phyloP scores from a whole-genome alignment of 92 coral and sea anemone genomes.

The Epizoanthus stellaris region DNA sequence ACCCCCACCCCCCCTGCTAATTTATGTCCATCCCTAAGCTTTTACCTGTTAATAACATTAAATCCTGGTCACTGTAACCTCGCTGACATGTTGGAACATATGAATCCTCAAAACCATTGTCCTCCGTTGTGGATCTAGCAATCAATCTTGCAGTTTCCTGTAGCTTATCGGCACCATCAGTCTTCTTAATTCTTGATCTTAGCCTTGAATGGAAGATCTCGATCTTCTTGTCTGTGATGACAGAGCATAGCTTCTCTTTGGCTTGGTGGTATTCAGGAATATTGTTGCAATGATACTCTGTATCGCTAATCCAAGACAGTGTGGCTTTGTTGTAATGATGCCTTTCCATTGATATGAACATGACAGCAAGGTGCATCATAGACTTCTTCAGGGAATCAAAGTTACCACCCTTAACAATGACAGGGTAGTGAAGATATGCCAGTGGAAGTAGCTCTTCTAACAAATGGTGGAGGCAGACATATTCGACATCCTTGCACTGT shows the following conservation, averaged over 20 bases:
- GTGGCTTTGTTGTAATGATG: constrained; percentile 44
- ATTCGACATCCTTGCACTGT: constrained; percentile 50
- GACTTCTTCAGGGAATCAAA: constrained; percentile 40
- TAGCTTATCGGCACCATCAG: constrained; percentile 54
- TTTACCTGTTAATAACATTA: constrained; percentile 64
- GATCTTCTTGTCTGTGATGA: constrained; percentile 69
- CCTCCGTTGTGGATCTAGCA: constrained; percentile 59
- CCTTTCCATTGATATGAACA: constrained; percentile 45
- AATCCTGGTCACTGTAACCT: constrained; percentile 72
- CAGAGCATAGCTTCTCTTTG: constrained; percentile 55
- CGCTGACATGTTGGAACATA: constrained; percentile 62
- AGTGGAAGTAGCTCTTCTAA: constrained; percentile 72
- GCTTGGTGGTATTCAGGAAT: constrained; percentile 50
- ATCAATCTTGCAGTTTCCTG: constrained; percentile 63
- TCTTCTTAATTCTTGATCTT: constrained; percentile 53
- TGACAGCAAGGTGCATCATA: constrained; percentile 59
- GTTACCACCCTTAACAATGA: constrained; percentile 66
- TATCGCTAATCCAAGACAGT: constrained; percentile 71
- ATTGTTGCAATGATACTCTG: constrained; percentile 41
- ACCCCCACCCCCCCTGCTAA: too few relatives aligned
- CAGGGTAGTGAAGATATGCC: constrained; percentile 65
- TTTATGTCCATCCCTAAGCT: too few relatives aligned
- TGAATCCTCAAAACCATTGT: constrained; percentile 53
- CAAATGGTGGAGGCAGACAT: constrained; percentile 38
- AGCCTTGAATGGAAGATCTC: constrained; percentile 76